phyloP scores from a whole-genome alignment of 2,888 invertebrate species.

The Polyploca ridens region DNA sequence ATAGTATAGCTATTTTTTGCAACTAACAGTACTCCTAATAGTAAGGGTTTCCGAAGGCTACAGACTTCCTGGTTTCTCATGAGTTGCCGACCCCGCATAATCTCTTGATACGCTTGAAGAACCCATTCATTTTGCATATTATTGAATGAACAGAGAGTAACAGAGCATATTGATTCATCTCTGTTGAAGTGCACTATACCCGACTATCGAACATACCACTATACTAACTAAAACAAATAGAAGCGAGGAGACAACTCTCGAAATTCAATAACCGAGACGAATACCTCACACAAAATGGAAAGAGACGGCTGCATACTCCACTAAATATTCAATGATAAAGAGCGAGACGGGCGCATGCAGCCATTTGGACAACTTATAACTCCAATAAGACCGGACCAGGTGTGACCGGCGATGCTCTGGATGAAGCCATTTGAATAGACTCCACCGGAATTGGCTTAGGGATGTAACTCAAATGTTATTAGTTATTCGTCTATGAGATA shows the following conservation, averaged over 20 bases:
- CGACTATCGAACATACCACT: not conserved
- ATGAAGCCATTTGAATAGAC: constrained; percentile 74
- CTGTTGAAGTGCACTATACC: not conserved
- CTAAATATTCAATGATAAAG: constrained; percentile 58
- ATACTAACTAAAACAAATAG: constrained; percentile 29
- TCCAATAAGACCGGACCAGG: constrained; percentile 80
- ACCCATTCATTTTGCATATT: too few species aligned
- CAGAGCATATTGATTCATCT: not conserved
- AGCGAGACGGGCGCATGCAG: constrained; percentile 44
- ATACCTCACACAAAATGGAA: constrained; percentile 36
- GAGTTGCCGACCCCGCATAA: too few species aligned
- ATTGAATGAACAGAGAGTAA: not conserved
- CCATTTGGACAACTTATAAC: constrained; percentile 82
- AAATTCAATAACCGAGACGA: constrained; percentile 59
- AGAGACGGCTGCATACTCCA: constrained; percentile 49
- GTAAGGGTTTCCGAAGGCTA: too few species aligned
- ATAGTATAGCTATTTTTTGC: too few species aligned
- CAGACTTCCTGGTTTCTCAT: too few species aligned
- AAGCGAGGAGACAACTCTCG: constrained; percentile 34
- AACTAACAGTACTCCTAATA: too few species aligned
- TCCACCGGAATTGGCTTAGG: constrained; percentile 35
- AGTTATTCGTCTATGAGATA: constrained; percentile 18
- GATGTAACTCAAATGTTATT: constrained; percentile 36
- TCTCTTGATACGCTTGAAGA: too few species aligned
- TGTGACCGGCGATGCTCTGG: constrained; percentile 66